Percentiles rank a stretch among this genome's conserved stretches.
Evolutionary conservation across 2,113 vertebrate genomes (phyloP).

Genomic region (Zootoca vivipara): DNA sequence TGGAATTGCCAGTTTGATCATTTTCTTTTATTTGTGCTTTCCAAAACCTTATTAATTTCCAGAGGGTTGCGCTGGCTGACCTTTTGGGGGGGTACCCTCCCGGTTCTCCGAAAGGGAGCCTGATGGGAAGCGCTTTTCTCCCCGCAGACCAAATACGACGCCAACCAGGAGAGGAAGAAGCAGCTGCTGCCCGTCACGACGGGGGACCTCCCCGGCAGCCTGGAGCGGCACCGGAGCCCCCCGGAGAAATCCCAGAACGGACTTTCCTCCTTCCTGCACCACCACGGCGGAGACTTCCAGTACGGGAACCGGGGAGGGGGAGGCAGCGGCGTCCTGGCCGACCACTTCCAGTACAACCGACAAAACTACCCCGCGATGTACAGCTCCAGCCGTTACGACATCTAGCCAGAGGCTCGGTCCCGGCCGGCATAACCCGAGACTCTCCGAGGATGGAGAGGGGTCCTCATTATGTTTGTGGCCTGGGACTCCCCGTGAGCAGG

Average conservation of each 20-base stretch:
- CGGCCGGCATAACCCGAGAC: background rate
- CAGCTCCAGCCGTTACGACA: slow-evolving; percentile 85
- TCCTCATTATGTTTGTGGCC: background rate
- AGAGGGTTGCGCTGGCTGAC: too few species aligned
- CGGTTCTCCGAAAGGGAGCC: rapidly evolving
- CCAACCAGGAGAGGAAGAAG: slow-evolving; percentile 87
- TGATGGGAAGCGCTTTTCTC: background rate
- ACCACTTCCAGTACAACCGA: slow-evolving; percentile 90
- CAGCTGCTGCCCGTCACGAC: slow-evolving; percentile 85
- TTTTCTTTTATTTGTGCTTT: too few species aligned
- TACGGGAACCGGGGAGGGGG: slow-evolving; percentile 74
- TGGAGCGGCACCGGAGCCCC: slow-evolving; percentile 72
- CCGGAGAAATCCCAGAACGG: slow-evolving; percentile 86
- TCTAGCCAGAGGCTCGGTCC: slow-evolving; percentile 69
- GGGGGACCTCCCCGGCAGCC: slow-evolving; percentile 77
- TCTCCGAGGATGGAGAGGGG: background rate
- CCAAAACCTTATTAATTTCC: too few species aligned
- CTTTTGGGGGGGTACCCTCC: background rate
- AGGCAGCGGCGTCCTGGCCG: slow-evolving; percentile 79
- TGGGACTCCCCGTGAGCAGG: background rate
- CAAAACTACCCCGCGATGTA: slow-evolving; percentile 81
- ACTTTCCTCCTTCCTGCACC: slow-evolving; percentile 75
- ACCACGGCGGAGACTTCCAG: slow-evolving; percentile 76
- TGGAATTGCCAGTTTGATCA: too few species aligned
- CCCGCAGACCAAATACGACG: slow-evolving; percentile 87